Percentiles rank a stretch among this genome's conserved stretches.
Evolutionary conservation across 1,140 invertebrate species (phyloP).

Genomic region (Campoletis sonorensis): DNA sequence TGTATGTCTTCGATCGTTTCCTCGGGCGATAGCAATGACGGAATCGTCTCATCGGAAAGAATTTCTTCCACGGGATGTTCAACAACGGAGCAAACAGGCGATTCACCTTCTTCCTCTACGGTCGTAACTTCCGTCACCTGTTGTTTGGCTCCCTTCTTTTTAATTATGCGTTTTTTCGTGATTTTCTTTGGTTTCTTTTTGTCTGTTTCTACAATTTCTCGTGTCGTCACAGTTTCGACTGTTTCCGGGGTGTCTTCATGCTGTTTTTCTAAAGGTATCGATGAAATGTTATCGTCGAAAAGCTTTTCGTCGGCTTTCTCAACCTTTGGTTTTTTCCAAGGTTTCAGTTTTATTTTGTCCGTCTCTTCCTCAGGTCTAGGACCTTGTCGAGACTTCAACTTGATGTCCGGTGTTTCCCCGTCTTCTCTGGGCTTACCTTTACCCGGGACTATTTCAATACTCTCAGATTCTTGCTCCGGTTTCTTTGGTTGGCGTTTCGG

Average conservation of each 20-base stretch:
- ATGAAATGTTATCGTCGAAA: slow-evolving; percentile 62
- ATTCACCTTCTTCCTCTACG: slow-evolving; percentile 63
- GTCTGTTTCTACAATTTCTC: slow-evolving; percentile 44
- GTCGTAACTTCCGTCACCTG: slow-evolving; percentile 75
- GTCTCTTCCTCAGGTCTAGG: slow-evolving; percentile 76
- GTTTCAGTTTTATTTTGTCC: slow-evolving; percentile 77
- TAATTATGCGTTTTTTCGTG: slow-evolving; percentile 64
- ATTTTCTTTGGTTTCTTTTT: slow-evolving; percentile 51
- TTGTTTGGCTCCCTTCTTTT: slow-evolving; percentile 62
- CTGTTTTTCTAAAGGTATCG: slow-evolving; percentile 35
- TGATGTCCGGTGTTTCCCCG: slow-evolving; percentile 57
- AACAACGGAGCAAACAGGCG: slow-evolving; percentile 53
- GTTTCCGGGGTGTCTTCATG: slow-evolving; percentile 55
- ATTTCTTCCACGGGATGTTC: slow-evolving; percentile 55
- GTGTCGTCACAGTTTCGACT: slow-evolving; percentile 61
- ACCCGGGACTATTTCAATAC: slow-evolving; percentile 68
- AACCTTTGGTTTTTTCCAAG: slow-evolving; percentile 68
- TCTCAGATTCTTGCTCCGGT: slow-evolving; percentile 57
- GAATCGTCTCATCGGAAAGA: slow-evolving; percentile 49
- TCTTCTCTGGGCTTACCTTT: slow-evolving; percentile 58
- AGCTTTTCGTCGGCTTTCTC: slow-evolving; percentile 64
- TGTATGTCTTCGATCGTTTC: slow-evolving; percentile 45
- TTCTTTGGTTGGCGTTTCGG: slow-evolving; percentile 58
- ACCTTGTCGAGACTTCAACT: slow-evolving; percentile 77
- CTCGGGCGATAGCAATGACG: not conserved